These are phyloP conservation scores for Heliconius hewitsoni DNA, from an alignment of 1,140 invertebrate species.

Conservation along the genomic window DNA sequence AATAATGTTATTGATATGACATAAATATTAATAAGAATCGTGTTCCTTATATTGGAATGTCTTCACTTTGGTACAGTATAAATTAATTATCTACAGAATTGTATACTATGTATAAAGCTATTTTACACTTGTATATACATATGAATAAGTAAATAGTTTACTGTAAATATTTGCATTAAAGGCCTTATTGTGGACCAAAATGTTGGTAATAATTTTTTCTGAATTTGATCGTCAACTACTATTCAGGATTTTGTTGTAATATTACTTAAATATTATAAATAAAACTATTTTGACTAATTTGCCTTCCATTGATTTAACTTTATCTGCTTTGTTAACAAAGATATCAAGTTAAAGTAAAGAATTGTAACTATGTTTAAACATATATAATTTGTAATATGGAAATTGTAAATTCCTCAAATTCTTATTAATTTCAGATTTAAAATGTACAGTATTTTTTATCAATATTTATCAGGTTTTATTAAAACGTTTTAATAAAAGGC, in stretches of 20 bases:
- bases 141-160: constrained; percentile 15
- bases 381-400: too few relatives aligned
- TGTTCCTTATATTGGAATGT: constrained; percentile 22
- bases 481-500: too few relatives aligned
- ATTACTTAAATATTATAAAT: not conserved
- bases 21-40: constrained; percentile 5
- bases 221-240: not conserved
- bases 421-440: too few relatives aligned
- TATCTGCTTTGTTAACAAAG: not conserved
- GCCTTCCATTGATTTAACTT: not conserved
- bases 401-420: too few relatives aligned
- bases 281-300: constrained; percentile 1
- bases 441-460: too few relatives aligned
- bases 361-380: too few relatives aligned
- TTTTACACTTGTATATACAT: constrained; percentile 33
- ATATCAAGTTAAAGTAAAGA: not conserved
- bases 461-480: too few relatives aligned
- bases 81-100: not conserved
- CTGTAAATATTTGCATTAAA: constrained; percentile 40
- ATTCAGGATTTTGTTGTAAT: not conserved
- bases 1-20: constrained; percentile 1
- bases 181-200: constrained; percentile 74
- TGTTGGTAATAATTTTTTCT: constrained; percentile 25
- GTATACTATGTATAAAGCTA: constrained; percentile 23
- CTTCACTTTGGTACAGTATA: constrained; percentile 17